Base-by-base conservation (phyloP, 1,140 invertebrate genomes). In the Thaumetopoea pityocampa region DNA sequence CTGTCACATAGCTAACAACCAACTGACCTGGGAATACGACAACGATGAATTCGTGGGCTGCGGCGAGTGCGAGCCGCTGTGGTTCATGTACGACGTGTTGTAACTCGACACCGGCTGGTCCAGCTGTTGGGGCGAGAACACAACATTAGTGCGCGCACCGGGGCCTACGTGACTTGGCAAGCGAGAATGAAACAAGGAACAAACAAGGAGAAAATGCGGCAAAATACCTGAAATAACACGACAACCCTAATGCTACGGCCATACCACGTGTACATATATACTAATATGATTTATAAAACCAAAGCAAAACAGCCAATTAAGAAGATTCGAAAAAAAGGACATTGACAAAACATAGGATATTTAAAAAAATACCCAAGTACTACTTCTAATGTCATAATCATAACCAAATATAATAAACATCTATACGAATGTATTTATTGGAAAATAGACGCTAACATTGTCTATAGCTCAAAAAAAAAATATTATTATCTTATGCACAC, bases 41-140 rank as follows among this genome's bases (percentile, higher is more conserved):
- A 71, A 72, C 45, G 66, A 61, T 37, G 73, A 71, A 49, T 73
- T 80, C 49, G 68, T 77, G 44, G 79, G 67, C 48, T 80, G 79
- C 23, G 67, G 72, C 48, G 77, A 77, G 34, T 79, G 73, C 38
- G 73, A 67, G 24, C 76, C 74, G 57, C 63, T 78, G 67, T 83
- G 79, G 54, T 83, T 83, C 29, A 80, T 72, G 35, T 83, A 83
- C 36, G 65, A 61, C 23, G 71, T 61, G 46, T 70, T 83, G 53
- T 83, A 83, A 48, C 48, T 79, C 30, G 72, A 67, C 34, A 71
- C 68, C 10, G 79, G 76, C 2, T 70, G 53, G 46, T 83, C 79
- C 60, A 83, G 51, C 79, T 83, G 67, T 5, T 2, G 19, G 58
- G 23, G 38, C 28, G 52, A 33, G 47, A 53, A 11, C 4, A 19